Evolutionary conservation across 2,888 invertebrate species (phyloP).

Genomic region (Cheilosia variabilis): DNA sequence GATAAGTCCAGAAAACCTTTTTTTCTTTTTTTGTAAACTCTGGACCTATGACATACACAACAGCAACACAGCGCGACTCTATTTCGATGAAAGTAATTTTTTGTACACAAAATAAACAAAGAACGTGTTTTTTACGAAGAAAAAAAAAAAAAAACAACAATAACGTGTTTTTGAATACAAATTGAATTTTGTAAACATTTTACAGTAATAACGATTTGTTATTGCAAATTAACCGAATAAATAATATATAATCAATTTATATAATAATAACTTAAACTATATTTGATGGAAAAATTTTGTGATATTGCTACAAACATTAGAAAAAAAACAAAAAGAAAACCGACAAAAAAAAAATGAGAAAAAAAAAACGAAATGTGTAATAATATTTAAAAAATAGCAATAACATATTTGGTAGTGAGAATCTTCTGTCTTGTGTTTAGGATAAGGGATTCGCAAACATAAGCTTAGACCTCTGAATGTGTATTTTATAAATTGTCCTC

Average conservation of each 20-base stretch:
- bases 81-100: slow-evolving; percentile 46
- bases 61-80: slow-evolving; percentile 32
- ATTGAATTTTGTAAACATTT: slow-evolving; percentile 62
- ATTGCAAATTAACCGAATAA: slow-evolving; percentile 70
- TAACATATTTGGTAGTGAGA: slow-evolving; percentile 75
- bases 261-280: slow-evolving; percentile 57
- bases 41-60: slow-evolving; percentile 27
- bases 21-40: slow-evolving; percentile 1
- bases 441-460: slow-evolving; percentile 50
- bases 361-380: slow-evolving; percentile 49
- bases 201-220: slow-evolving; percentile 61
- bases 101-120: slow-evolving; percentile 48
- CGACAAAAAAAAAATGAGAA: slow-evolving; percentile 26
- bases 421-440: slow-evolving; percentile 53
- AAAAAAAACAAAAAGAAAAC: slow-evolving; percentile 45
- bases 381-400: slow-evolving; percentile 71
- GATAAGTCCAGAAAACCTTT: slow-evolving; percentile 14
- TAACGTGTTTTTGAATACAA: slow-evolving; percentile 56
- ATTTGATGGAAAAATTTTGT: slow-evolving; percentile 76
- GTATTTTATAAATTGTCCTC: slow-evolving; percentile 61
- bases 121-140: slow-evolving; percentile 53
- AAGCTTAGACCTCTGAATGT: slow-evolving; percentile 73
- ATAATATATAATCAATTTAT: slow-evolving; percentile 63
- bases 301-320: slow-evolving; percentile 77
- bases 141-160: slow-evolving; percentile 38